phyloP scores from a whole-genome alignment of 2,888 invertebrate species.

The Phengaris arion region DNA sequence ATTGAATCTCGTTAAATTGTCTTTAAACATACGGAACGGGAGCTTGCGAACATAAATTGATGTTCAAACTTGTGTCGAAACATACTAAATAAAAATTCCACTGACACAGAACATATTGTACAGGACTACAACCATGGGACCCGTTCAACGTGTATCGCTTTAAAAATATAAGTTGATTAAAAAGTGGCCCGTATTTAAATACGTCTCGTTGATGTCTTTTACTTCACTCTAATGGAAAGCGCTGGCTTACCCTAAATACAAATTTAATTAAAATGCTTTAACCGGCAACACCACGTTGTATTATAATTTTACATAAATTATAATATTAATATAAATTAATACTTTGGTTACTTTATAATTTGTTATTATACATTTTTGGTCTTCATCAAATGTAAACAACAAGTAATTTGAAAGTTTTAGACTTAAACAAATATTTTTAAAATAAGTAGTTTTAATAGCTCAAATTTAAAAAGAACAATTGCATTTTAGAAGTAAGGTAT shows the following conservation, averaged over 20 bases:
- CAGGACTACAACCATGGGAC: slow-evolving; percentile 15
- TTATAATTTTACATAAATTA: slow-evolving; percentile 26
- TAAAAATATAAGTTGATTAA: slow-evolving; percentile 24
- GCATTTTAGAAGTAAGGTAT: too few relatives aligned
- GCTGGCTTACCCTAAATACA: slow-evolving; percentile 42
- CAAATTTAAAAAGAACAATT: too few relatives aligned
- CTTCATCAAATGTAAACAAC: background rate
- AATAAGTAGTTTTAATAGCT: too few relatives aligned
- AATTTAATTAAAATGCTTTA: slow-evolving; percentile 34
- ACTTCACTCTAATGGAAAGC: slow-evolving; percentile 71
- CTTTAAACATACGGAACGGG: background rate
- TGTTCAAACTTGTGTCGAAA: slow-evolving; percentile 14
- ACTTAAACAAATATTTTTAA: too few relatives aligned
- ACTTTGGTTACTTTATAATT: background rate
- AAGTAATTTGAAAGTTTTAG: background rate
- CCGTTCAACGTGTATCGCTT: slow-evolving; percentile 11
- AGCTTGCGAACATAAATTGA: background rate
- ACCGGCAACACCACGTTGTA: slow-evolving; percentile 21
- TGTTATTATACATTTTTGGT: background rate
- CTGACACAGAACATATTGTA: slow-evolving; percentile 1
- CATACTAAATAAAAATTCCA: slow-evolving; percentile 22
- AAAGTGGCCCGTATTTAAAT: slow-evolving; percentile 35
- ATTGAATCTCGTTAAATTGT: background rate
- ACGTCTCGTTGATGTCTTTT: slow-evolving; percentile 76
- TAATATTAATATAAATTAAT: slow-evolving; percentile 10